Evolutionary conservation across 2,113 vertebrate genomes (phyloP).

Genomic region (Urocolius indicus): DNA sequence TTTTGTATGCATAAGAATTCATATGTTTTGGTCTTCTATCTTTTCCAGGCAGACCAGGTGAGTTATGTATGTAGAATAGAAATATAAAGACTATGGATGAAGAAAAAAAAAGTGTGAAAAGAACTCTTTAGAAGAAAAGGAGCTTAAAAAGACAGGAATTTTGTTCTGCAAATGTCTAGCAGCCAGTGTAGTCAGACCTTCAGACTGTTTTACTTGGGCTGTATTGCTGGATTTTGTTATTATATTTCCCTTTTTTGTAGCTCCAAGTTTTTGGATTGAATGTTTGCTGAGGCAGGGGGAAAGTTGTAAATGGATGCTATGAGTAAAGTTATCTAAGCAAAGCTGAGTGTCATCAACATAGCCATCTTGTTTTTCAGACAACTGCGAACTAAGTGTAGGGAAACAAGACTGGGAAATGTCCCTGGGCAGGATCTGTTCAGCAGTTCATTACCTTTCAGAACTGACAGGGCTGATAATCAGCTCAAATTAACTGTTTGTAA

Average conservation of each 20-base stretch:
- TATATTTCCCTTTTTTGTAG: not conserved
- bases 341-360: not conserved
- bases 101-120: not conserved
- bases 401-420: not conserved
- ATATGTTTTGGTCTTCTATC: not conserved
- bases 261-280: not conserved
- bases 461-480: not conserved
- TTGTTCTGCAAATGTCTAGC: not conserved
- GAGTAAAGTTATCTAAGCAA: not conserved
- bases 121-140: not conserved
- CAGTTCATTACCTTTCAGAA: not conserved
- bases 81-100: not conserved
- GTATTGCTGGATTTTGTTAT: not conserved
- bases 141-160: not conserved
- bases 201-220: not conserved
- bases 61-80: not conserved
- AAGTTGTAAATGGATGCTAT: not conserved
- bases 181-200: not conserved
- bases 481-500: not conserved
- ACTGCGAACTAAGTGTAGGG: not conserved
- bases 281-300: not conserved
- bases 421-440: not conserved
- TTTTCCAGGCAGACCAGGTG: not conserved
- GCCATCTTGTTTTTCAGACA: not conserved
- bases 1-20: slow-evolving; percentile 8